Base-by-base conservation (phyloP, 2,113 vertebrate species). In the Bombycilla garrulus region DNA sequence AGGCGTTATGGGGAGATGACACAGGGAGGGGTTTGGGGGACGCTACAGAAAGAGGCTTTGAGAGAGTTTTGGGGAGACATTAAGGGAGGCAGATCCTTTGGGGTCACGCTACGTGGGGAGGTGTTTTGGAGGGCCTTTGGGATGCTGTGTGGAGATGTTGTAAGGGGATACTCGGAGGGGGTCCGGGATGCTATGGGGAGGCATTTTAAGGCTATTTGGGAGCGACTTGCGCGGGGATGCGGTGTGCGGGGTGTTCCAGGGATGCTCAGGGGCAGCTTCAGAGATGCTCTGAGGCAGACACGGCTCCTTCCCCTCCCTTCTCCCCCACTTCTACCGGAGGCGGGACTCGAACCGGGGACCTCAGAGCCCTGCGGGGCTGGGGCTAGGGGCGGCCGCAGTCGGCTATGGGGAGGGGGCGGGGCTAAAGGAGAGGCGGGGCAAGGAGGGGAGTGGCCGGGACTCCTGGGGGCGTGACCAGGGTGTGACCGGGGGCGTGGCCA, bases 291-390 rank as follows among this genome's bases (percentile, higher is more conserved):
- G 40, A 40, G 35, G 16, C 12, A 5, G 17, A 9, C 24, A 5
- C 3, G 2, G 5, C 2, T 12, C 10, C 40, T 31, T n/a, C n/a
- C n/a, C n/a, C n/a, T n/a, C n/a, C n/a, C n/a, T n/a, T n/a, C n/a
- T n/a, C n/a, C n/a, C n/a, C 12, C n/a, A 2, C 9, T 26, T 18
- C 16, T 7, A 15, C 10, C 24, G 11, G n/a, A 18, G 48, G 20
- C 65, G 48, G 85, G 74, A 29, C 56, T 87, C 85, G 74, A 87
- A 86, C 84, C 26, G 0, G 3, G 0, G 2, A 2, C 1, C 15
- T 7, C 38, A 0, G 20, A 15, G 6, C 15, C 7, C 1, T 0
- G 15, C 6, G 23, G 40, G 67, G 17, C 45, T 7, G 48, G 35
- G 28, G 10, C 57, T 7, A 33, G 12, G 25, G 40, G 9, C 25